A percentile compares a stretch with the other conserved stretches of the same genome.
Evolutionary conservation across 1,140 invertebrate genomes (phyloP).

Genomic region (Papilio polytes): DNA sequence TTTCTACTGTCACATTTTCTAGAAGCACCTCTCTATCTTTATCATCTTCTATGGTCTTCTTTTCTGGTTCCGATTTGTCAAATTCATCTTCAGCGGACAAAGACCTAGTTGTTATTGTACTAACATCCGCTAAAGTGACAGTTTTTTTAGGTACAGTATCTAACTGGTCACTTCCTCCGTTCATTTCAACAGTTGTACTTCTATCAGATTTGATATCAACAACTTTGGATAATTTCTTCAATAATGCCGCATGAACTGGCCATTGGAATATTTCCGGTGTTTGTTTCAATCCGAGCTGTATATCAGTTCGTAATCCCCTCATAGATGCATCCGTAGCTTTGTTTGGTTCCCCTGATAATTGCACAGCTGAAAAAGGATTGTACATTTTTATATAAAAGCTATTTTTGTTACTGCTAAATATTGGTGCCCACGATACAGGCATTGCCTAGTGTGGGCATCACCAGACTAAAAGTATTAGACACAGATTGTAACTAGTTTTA

Average conservation of each 20-base stretch:
- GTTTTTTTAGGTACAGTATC: conserved; percentile 58
- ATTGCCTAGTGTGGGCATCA: too few relatives aligned
- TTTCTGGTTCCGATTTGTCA: conserved; percentile 50
- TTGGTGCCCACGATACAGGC: too few relatives aligned
- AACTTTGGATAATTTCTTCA: conserved; percentile 75
- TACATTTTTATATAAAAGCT: conserved; percentile 27
- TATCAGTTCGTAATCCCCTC: conserved; percentile 72
- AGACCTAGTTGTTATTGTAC: conserved; percentile 74
- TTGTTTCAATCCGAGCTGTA: conserved; percentile 64
- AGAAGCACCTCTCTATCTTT: conserved; percentile 63
- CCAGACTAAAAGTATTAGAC: too few relatives aligned
- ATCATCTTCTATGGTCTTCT: conserved; percentile 47
- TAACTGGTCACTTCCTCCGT: conserved; percentile 66
- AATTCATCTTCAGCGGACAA: conserved; percentile 57
- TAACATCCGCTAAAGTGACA: conserved; percentile 73
- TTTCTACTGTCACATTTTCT: conserved; percentile 78
- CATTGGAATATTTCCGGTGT: conserved; percentile 67
- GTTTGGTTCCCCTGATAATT: conserved; percentile 74
- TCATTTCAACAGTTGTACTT: conserved; percentile 64
- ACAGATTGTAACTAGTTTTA: too few relatives aligned
- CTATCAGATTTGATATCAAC: conserved; percentile 77
- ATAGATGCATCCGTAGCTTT: conserved; percentile 76
- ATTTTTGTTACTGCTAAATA: too few relatives aligned
- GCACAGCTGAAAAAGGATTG: conserved; percentile 63
- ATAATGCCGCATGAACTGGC: conserved; percentile 72